Evolutionary conservation across 2,888 invertebrate genomes (phyloP), one percentile per base, ranked within the genome.

Genomic region (Ctenicera cuprea): DNA sequence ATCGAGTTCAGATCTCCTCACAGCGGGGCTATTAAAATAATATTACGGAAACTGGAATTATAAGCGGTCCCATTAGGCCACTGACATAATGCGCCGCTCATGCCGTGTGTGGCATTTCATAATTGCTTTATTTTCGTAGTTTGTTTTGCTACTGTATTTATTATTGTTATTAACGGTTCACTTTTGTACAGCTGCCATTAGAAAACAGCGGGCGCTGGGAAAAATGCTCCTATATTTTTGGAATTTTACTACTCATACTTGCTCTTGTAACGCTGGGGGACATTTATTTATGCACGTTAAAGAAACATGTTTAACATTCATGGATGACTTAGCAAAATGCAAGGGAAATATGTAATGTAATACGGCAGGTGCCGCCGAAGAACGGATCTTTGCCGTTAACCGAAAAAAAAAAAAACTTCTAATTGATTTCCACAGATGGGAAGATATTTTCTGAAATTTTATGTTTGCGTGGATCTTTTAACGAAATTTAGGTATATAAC

Each of bases 31-130:
- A 75, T 75, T 75, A 75, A 71, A 75, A 75, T 75, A 75, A 75
- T 75, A 75, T 75, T 75, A 75, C 74, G 71, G 71, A 75, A 75
- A 74, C 74, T 70, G 71, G 71, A 71, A 71, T 71, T 71, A 74
- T 74, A 74, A 75, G 68, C 74, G 64, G 66, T 54, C 71, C 74
- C 71, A 75, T 75, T 75, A 75, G 68, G 50, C 71, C 48, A 71
- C 68, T 75, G 74, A 70, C 67, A 71, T 71, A 74, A 74, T 67
- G 71, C 45, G 45, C 41, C 22, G 70, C 52, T 71, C 70, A 61
- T 65, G 71, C 68, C 62, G 59, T 65, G 71, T 75, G 71, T 68
- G 71, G 66, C 61, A 68, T 68, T 71, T 64, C 59, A 30, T 71
- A 75, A 75, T 75, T 75, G 64, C 71, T 75, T 75, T 64, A 75